Evolutionary conservation across 2,113 vertebrate species (phyloP).

Genomic region (Garra rufa): DNA sequence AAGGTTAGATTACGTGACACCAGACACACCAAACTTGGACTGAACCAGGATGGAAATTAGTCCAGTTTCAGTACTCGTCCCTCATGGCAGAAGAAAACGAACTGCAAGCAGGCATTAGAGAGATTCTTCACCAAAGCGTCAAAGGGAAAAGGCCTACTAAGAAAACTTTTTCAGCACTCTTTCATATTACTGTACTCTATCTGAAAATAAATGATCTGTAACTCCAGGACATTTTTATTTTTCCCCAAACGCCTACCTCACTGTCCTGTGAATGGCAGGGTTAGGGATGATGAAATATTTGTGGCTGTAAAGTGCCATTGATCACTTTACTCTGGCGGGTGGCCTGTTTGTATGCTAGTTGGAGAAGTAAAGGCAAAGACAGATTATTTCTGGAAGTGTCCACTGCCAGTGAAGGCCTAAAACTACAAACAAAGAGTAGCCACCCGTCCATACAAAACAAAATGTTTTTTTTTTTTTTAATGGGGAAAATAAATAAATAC

Average conservation of each 20-base stretch:
- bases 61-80: neutral
- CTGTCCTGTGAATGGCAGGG: slow-evolving; percentile 45
- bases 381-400: slow-evolving; percentile 32
- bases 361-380: slow-evolving; percentile 48
- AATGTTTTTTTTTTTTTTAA: neutral
- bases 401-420: neutral
- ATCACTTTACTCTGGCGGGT: slow-evolving; percentile 54
- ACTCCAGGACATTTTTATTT: slow-evolving; percentile 36
- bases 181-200: neutral
- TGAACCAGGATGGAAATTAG: neutral
- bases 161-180: neutral
- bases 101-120: neutral
- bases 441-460: neutral
- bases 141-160: neutral
- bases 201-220: slow-evolving; percentile 42
- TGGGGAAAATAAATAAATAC: neutral
- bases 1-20: neutral
- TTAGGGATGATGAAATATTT: slow-evolving; percentile 60
- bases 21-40: slow-evolving; percentile 5
- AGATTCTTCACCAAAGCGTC: neutral
- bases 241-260: slow-evolving; percentile 20
- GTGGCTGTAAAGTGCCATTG: slow-evolving; percentile 56
- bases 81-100: neutral
- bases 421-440: neutral
- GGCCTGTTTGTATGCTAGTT: slow-evolving; percentile 57